Evolutionary conservation across 2,113 vertebrate genomes (phyloP).

Genomic region (Dromaius novaehollandiae): DNA sequence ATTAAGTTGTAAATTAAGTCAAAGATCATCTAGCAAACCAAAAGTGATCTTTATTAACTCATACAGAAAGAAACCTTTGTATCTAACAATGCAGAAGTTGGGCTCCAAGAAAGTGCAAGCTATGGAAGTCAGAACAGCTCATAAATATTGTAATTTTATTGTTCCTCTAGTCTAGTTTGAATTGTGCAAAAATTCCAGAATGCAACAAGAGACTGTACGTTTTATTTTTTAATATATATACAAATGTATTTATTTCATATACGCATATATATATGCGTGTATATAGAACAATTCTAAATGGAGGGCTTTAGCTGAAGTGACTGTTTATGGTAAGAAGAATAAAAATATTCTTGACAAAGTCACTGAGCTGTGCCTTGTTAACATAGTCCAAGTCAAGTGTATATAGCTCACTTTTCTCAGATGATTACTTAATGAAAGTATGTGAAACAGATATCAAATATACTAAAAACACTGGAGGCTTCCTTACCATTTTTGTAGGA

Average conservation of each 20-base stretch:
- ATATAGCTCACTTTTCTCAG: background rate
- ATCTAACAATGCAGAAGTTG: background rate
- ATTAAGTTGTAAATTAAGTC: background rate
- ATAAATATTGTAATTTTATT: background rate
- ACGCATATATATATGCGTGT: background rate
- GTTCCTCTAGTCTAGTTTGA: background rate
- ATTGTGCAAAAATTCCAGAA: background rate
- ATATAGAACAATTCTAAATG: background rate
- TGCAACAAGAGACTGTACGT: background rate
- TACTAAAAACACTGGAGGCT: background rate
- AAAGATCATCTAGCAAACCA: background rate
- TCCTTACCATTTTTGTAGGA: background rate
- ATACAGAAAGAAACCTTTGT: background rate
- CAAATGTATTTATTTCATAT: background rate
- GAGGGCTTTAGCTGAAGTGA: background rate
- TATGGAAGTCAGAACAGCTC: background rate
- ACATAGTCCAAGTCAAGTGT: background rate
- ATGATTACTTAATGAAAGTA: background rate
- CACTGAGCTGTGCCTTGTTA: background rate
- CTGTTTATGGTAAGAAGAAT: background rate
- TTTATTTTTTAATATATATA: background rate
- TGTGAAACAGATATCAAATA: constrained; percentile 4
- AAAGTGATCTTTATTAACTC: background rate
- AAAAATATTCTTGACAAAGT: background rate
- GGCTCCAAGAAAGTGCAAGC: background rate